A percentile compares a stretch with the other conserved stretches of the same genome.
Evolutionary conservation across 2,113 vertebrate species (phyloP).

Genomic region (Hemicordylus capensis): DNA sequence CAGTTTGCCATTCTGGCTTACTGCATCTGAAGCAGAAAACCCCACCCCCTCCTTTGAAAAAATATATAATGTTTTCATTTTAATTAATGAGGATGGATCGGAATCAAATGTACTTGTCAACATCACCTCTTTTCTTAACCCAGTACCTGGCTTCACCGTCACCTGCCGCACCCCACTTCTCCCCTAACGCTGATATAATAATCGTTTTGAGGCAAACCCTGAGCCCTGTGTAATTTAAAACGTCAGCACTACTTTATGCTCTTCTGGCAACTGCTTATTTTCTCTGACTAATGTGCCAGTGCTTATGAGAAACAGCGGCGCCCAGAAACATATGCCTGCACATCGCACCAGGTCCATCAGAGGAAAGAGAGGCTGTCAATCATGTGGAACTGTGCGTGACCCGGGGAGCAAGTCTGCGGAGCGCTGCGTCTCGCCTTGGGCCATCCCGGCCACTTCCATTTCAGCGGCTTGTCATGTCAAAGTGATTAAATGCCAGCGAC

Average conservation of each 20-base stretch:
- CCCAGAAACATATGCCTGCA: neutral
- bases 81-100: constrained; percentile 4
- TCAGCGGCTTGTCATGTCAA: constrained; percentile 2
- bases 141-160: neutral
- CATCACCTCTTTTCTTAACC: neutral
- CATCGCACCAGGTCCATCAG: neutral
- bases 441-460: neutral
- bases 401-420: neutral
- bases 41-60: neutral
- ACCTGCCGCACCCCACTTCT: neutral
- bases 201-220: constrained; percentile 59
- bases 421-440: neutral
- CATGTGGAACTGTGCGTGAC: neutral
- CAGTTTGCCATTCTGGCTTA: neutral
- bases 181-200: constrained; percentile 51
- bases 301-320: constrained; percentile 22
- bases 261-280: constrained; percentile 59
- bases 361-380: neutral
- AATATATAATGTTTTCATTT: neutral
- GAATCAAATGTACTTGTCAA: neutral
- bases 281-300: constrained; percentile 21
- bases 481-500: neutral
- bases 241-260: constrained; percentile 35
- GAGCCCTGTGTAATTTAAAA: constrained; percentile 45
- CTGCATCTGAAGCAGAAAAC: neutral